Base-by-base conservation (phyloP, 2,888 invertebrate genomes). In the Drosophila melanosoma region DNA sequence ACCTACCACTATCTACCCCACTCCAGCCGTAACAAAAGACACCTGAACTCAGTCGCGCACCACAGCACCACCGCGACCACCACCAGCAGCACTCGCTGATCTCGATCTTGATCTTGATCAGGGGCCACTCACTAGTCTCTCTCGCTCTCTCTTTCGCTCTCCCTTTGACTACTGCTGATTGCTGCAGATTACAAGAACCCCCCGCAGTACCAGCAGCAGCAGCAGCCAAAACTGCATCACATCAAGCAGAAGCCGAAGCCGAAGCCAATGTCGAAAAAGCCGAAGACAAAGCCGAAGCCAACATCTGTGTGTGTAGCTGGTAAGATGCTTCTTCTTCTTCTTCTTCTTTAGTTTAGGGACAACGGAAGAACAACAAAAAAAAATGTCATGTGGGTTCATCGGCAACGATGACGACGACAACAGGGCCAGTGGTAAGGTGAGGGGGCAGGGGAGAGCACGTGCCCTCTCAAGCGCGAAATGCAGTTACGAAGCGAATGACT, bases 381-480 rank as follows among this genome's bases (percentile, higher is more conserved):
- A 75, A 82, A 76, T 87, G 86, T 89, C 90, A 88, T 87, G 88
- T 89, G 90, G 90, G 87, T 76, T 81, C 88, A 83, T 35, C 59
- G 60, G 36, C 63, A 64, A 76, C 63, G 63, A 53, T 17, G 35
- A 35, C 8, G 33, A 33, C 2, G 51, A 29, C 10, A 26, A 29
- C 15, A 7, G 23, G 26, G 32, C 33, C 32, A 26, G 51, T 17
- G 29, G 11, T 15, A 36, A 23, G 35, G 7, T n/a, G 4, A 26
- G 40, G n/a, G 36, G 12, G n/a, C 56, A 54, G 59, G 29, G 51
- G 33, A 32, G 67, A 86, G 89, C 87, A 87, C 87, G 90, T 87
- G 87, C 83, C 90, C 87, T 87, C 90, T 87, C 86, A 90, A 87
- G 90, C 87, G 87, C 88, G 89, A 87, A 89, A 85, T 87, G 87